Base-by-base conservation (phyloP, 2,888 invertebrate species). In the Azorinus chamasolen region DNA sequence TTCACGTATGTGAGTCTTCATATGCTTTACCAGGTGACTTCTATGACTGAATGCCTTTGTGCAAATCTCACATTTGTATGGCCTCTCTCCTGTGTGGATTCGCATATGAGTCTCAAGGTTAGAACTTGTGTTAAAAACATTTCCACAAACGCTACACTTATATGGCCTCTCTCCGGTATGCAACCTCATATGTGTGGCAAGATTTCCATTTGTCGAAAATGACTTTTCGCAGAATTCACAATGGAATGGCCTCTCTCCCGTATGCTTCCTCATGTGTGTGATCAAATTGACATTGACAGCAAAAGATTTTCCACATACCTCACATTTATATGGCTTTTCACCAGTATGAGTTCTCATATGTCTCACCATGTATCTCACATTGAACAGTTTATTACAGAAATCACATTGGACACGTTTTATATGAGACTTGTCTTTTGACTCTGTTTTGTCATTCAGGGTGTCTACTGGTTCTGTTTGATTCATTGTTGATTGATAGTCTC, bases 101-200 rank as follows among this genome's bases (percentile, higher is more conserved):
- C 46, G 20, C 25, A 45, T 22, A 32, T 64, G 64, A 45, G 41
- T 64, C n/a, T 27, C 45, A 2, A 64, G 32, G 12, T 32, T 43
- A 2, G 45, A 18, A 24, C 45, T 43, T 16, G 24, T 43, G 8
- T 22, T 18, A 54, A 64, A 64, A 1, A 16, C 32, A 39, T 39
- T 45, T 1, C 46, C 48, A 39, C 74, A 74, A 10, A 43, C 32
- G 3, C 37, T 45, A 58, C 74, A 74, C 37, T 63, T 63, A 24
- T 27, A 68, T 0, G 74, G 68, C 25, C 37, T 74, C 16, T 53
- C 48, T 4, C 74, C 74, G 0, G 68, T 68, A 48, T 74, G 74
- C 16, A 39, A 45, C 18, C 62, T 50, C 3, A 74, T 27, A 58
- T 74, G 74, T 25, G 58, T 24, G 25, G n/a, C n/a, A 27, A 58